Conservation (phyloP, 2,113 vertebrate species). For the Axis porcinus region DNA sequence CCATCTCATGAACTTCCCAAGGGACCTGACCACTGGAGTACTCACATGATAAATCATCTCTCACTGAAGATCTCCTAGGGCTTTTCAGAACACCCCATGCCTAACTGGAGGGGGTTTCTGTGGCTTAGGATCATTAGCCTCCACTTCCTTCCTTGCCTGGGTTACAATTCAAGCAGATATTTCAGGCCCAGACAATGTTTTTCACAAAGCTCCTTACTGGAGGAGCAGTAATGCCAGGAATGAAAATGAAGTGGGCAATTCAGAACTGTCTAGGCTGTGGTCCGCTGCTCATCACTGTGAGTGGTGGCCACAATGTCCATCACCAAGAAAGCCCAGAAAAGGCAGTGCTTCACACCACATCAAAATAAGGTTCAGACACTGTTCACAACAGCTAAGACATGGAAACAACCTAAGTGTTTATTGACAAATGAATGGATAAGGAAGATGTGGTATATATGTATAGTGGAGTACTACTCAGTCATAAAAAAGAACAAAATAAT, state of each 20-base stretch:
- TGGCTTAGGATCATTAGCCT: not conserved
- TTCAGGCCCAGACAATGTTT: not conserved
- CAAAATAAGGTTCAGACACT: not conserved
- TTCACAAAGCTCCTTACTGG: not conserved
- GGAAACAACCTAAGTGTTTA: not conserved
- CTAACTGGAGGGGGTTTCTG: not conserved
- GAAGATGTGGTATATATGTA: not conserved
- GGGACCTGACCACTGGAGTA: not conserved
- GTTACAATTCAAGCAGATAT: not conserved
- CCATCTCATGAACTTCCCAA: not conserved
- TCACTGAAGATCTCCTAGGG: not conserved
- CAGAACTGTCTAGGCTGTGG: not conserved
- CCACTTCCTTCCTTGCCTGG: not conserved
- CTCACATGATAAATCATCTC: not conserved
- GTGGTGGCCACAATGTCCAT: not conserved
- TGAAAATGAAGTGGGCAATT: not conserved
- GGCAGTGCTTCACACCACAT: not conserved
- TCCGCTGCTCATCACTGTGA: not conserved
- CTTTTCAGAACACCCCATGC: not conserved
- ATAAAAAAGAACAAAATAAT: not conserved
- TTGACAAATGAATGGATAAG: not conserved
- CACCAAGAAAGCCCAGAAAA: not conserved
- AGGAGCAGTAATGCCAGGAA: not conserved
- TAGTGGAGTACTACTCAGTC: not conserved
- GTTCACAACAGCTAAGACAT: not conserved